Conservation (phyloP, 2,113 vertebrate species). For the Bothrops jararaca region DNA sequence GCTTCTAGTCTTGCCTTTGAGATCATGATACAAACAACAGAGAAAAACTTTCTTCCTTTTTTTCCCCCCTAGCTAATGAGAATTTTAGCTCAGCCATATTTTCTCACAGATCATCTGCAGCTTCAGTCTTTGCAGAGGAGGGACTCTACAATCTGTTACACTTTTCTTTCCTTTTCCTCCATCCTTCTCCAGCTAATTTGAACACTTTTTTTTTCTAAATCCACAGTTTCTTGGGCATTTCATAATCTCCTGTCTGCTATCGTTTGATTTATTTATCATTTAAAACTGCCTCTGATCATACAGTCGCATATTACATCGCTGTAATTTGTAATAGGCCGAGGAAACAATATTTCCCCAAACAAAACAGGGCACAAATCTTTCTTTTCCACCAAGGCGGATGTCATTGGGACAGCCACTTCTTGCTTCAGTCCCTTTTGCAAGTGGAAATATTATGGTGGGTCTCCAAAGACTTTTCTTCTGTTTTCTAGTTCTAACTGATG, state of each 20-base stretch:
- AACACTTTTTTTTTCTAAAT: not conserved
- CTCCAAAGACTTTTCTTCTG: not conserved
- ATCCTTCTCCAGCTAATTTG: not conserved
- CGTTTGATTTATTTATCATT: not conserved
- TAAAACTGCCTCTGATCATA: not conserved
- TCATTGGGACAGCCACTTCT: not conserved
- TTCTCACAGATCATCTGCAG: not conserved
- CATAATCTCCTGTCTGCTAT: slow-evolving; percentile 1
- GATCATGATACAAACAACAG: slow-evolving; percentile 52
- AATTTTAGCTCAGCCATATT: slow-evolving; percentile 13
- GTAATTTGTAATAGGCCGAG: not conserved
- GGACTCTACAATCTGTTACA: not conserved
- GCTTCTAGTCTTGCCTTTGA: slow-evolving; percentile 46
- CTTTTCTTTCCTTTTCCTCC: not conserved
- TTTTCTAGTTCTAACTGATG: not conserved
- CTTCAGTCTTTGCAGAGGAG: not conserved
- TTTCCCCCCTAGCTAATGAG: not conserved
- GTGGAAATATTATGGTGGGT: not conserved
- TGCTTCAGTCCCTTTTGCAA: not conserved
- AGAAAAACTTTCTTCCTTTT: slow-evolving; percentile 33
- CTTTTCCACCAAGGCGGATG: not conserved
- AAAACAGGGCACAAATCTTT: not conserved
- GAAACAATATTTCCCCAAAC: not conserved
- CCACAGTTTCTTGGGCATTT: not conserved
- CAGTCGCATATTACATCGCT: not conserved